Evolutionary conservation across 2,797 vertebrate species (phyloP).

Genomic region (Gymnothorax javanicus): DNA sequence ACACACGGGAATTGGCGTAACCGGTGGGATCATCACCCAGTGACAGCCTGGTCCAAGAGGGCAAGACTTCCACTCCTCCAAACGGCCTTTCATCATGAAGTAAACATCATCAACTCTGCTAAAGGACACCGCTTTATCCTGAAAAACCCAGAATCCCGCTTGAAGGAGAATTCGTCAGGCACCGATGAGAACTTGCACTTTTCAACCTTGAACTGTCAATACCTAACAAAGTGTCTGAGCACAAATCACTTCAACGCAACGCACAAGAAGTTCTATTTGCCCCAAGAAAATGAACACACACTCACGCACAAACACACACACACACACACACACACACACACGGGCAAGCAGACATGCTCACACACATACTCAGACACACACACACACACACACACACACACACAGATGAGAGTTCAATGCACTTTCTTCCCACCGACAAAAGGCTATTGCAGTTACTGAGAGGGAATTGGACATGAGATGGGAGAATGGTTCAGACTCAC

Average conservation of each 20-base stretch:
- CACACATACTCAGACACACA: background rate
- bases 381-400: background rate
- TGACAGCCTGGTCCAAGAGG: background rate
- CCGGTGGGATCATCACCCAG: background rate
- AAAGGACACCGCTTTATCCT: background rate
- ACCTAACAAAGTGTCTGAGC: conserved; percentile 3
- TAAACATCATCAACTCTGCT: background rate
- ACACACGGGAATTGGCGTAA: background rate
- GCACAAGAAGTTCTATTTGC: background rate
- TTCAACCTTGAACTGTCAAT: background rate
- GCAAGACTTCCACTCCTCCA: background rate
- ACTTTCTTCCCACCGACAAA: background rate
- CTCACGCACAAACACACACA: background rate
- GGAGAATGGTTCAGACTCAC: background rate
- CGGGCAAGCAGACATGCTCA: background rate
- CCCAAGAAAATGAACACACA: background rate
- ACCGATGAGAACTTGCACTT: background rate
- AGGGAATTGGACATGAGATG: background rate
- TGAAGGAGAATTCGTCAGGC: background rate
- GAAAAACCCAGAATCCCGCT: background rate
- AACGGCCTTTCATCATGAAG: background rate
- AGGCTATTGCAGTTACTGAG: background rate
- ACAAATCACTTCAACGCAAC: background rate
- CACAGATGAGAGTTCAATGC: background rate
- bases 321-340: background rate